Evolutionary conservation across 2,888 invertebrate genomes (phyloP).

Genomic region (Cotesia congregata): DNA sequence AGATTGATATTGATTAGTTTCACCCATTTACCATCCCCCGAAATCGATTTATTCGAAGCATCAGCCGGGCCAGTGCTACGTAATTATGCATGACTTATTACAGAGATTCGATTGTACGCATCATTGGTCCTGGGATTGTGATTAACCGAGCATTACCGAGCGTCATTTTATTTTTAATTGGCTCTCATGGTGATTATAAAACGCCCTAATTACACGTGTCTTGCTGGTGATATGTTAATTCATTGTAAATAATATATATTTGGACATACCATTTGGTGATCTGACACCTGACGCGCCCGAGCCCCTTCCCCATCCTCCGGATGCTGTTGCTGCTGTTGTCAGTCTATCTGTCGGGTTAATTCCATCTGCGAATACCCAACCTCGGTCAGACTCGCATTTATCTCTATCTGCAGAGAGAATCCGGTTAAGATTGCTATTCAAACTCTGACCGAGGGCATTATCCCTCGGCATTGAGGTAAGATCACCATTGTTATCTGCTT

Average conservation of each 20-base stretch:
- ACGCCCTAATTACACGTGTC: background rate
- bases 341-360: background rate
- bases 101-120: constrained; percentile 24
- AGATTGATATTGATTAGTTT: constrained; percentile 10
- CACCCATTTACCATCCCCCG: constrained; percentile 7
- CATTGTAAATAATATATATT: constrained; percentile 3
- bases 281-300: constrained; percentile 42
- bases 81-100: constrained; percentile 35
- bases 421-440: constrained; percentile 2
- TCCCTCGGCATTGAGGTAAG: background rate
- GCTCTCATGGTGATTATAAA: background rate
- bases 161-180: background rate
- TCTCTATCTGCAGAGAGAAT: constrained; percentile 19
- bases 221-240: background rate
- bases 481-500: background rate
- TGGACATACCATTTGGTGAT: constrained; percentile 45
- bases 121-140: constrained; percentile 7
- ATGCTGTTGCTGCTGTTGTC: background rate
- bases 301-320: no score
- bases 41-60: constrained; percentile 35
- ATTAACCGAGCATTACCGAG: background rate
- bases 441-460: background rate
- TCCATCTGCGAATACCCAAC: background rate
- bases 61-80: constrained; percentile 1
- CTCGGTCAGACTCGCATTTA: background rate